phyloP scores from a whole-genome alignment of 2,797 vertebrate genomes.

The Platalea minor region DNA sequence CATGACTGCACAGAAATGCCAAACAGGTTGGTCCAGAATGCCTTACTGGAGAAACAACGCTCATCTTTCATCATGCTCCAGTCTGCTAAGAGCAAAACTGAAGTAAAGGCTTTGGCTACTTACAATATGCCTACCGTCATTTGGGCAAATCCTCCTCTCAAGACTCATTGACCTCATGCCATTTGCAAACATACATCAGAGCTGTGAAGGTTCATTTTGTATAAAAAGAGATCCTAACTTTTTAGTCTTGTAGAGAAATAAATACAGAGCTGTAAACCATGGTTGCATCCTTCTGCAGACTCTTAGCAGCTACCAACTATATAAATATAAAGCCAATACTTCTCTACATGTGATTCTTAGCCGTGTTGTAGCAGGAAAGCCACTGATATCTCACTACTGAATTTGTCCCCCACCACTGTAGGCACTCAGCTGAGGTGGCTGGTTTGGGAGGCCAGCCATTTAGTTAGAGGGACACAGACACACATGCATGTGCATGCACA shows the following conservation, averaged over 20 bases:
- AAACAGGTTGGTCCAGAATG: neutral
- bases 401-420: neutral
- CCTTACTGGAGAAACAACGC: neutral
- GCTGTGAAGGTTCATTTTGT: neutral
- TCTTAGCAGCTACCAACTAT: neutral
- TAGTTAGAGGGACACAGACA: neutral
- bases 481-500: fast-evolving
- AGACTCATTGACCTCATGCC: neutral
- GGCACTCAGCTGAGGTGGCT: neutral
- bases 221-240: neutral
- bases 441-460: neutral
- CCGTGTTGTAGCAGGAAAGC: neutral
- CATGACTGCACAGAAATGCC: neutral
- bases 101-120: neutral
- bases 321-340: neutral
- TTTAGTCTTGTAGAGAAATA: neutral
- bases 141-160: neutral
- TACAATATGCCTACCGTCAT: neutral
- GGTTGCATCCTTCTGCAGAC: neutral
- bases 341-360: neutral
- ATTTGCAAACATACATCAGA: neutral
- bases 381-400: neutral
- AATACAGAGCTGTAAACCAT: neutral
- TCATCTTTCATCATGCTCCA: neutral
- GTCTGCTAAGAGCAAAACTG: neutral